Evolutionary conservation across 2,888 invertebrate species (phyloP).

Genomic region (Agonopterix alstromeriana): DNA sequence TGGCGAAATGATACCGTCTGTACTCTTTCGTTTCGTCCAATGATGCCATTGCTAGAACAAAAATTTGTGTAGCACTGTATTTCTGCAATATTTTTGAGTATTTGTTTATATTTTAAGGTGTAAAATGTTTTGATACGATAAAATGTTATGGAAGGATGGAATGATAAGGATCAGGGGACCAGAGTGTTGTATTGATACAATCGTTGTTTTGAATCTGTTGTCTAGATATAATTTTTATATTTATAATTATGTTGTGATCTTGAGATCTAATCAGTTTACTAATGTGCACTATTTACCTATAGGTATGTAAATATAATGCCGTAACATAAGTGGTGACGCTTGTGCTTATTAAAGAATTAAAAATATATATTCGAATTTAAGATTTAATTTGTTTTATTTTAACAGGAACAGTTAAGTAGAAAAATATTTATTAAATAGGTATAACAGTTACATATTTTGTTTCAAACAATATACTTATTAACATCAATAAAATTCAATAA

Average conservation of each 20-base stretch:
- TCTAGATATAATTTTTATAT: conserved; percentile 31
- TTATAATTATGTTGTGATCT: conserved; percentile 53
- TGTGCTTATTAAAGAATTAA: conserved; percentile 62
- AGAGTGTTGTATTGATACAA: conserved; percentile 35
- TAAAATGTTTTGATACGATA: too few species aligned
- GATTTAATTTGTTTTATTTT: conserved; percentile 15
- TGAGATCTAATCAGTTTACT: conserved; percentile 52
- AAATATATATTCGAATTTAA: conserved; percentile 55
- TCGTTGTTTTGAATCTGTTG: conserved; percentile 35
- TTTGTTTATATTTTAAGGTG: too few species aligned
- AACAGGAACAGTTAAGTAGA: too few species aligned
- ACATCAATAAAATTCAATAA: too few species aligned
- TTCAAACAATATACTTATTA: too few species aligned
- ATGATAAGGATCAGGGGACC: conserved; percentile 44
- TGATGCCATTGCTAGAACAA: too few species aligned
- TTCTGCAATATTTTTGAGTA: too few species aligned
- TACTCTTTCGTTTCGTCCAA: too few species aligned
- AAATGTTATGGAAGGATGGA: conserved; percentile 14
- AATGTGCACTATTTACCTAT: conserved; percentile 45
- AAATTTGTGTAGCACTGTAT: too few species aligned
- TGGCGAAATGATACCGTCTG: too few species aligned
- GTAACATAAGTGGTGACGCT: conserved; percentile 40
- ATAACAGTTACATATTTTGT: not conserved
- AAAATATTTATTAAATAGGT: too few species aligned
- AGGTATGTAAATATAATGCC: conserved; percentile 35